Conservation (phyloP, 2,113 vertebrate genomes). For the Pterocles orientalis region DNA sequence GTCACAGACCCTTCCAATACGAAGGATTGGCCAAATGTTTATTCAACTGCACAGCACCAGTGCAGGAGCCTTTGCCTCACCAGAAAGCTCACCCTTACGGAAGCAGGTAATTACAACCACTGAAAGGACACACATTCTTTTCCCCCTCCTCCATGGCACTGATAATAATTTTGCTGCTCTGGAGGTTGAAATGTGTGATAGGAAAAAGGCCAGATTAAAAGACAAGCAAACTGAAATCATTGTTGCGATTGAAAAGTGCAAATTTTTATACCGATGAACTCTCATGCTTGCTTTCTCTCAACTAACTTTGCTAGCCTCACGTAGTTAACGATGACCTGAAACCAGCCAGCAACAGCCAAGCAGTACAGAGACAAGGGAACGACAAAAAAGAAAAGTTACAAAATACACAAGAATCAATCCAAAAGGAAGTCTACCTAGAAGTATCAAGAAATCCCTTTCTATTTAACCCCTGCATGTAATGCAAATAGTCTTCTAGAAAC, state of each 20-base stretch:
- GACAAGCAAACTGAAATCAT: not conserved
- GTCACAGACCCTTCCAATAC: not conserved
- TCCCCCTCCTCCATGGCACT: not conserved
- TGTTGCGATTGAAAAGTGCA: not conserved
- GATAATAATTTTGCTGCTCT: not conserved
- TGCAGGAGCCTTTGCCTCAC: not conserved
- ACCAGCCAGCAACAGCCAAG: not conserved
- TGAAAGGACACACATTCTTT: not conserved
- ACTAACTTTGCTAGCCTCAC: not conserved
- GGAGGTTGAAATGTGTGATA: rapidly evolving
- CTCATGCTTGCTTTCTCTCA: not conserved
- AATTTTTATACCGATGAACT: not conserved
- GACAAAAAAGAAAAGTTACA: not conserved
- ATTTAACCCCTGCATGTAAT: not conserved
- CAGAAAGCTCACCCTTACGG: not conserved
- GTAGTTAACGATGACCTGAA: rapidly evolving
- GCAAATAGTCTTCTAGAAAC: not conserved
- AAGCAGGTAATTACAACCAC: not conserved
- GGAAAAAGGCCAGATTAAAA: not conserved
- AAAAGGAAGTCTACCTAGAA: not conserved
- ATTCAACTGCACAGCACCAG: not conserved
- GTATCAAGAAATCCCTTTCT: not conserved
- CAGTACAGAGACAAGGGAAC: rapidly evolving
- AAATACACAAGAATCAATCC: not conserved
- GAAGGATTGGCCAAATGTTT: not conserved